Base-by-base conservation (phyloP, 2,888 invertebrate species). In the Dastarcus helophoroides region DNA sequence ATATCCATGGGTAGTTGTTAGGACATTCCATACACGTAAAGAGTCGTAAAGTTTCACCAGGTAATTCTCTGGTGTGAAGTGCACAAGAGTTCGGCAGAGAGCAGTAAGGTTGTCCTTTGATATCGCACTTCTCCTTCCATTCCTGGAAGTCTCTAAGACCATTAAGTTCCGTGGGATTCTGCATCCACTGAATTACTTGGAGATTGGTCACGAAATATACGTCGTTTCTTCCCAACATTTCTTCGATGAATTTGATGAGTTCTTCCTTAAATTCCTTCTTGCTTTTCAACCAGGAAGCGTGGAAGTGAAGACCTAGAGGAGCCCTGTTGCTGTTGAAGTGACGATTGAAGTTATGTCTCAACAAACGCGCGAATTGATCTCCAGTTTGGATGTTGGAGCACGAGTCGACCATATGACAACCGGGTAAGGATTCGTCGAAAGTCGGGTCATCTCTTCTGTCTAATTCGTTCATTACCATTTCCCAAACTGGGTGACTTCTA, bases 11-110 rank as follows among this genome's bases (percentile, higher is more conserved):
- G 57, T 91, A 91, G 64, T 90, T 88, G 59, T 89, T 85, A 37
- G 91, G 91, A 61, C 91, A 91, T 62, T 91, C 90, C 83, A 90
- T 86, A 63, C 91, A 91, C 32, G 91, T 91, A 69, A 90, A 90
- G 35, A 91, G 72, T 58, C 90, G 80, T 26, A 90, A 72, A 26
- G 86, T 89, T 64, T 91, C 90, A 39, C 90, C 90, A 16, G 90
- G 90, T 43, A 91, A 65, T 63, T 91, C 91, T 51, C 89, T 70
- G 36, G 90, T 90, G 25, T 79, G 88, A 47, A 90, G 63, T 8
- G 89, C 83, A 58, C 91, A 91, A 31, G 89, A 81, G 54, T 91
- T 91, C 35, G 90, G 90, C 48, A 90, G 63, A 2, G 89, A 90
- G 58, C 91, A 91, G 71, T 77, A 86, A 33, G 91, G 85, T 60